Evolutionary conservation across 2,888 invertebrate species (phyloP), one percentile per base, ranked within the genome.

Genomic region (Ichneumoninae sp.): DNA sequence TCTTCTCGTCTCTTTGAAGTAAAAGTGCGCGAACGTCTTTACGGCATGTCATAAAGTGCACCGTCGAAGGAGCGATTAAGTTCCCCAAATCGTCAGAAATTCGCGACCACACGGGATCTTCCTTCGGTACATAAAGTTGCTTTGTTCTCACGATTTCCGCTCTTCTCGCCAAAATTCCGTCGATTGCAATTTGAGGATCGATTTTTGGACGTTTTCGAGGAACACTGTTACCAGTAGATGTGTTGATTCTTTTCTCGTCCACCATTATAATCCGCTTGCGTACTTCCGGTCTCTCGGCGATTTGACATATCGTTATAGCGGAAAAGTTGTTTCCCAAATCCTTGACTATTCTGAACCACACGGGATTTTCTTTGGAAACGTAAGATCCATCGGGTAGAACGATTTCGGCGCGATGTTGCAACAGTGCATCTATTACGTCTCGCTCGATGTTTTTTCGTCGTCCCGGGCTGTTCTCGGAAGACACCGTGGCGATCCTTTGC

Each of bases 51-150:
- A 57, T 10, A 57, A 10, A 8, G 13, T 19, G 4, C 22, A 26
- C 26, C 26, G 57, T 26, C 57, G 8, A 7, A 3, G 57, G 57
- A 7, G 22, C 13, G 4, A 3, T 13, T 7, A 8, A 8, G 1
- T 70, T 54, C 33, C 19, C 68, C n/a, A 77, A 19, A 57, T 77
- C 57, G 5, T 57, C 10, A 7, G 54, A 19, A 10, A 77, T 44
- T 30, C 16, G 5, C 1, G n/a, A 13, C 68, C 68, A 68, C 26
- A 57, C 57, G 8, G 26, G 68, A 68, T 69, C 13, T 0, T 22
- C 16, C 13, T n/a, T 19, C 10, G 54, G 10, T 16, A 13, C 77
- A 8, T 68, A 26, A 22, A 16, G 22, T 44, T 54, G 52, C 7
- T 44, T 26, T 1, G 30, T 44, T 6, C 16, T 44, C 16, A 77